Percentiles rank a stretch among this genome's conserved stretches.
Evolutionary conservation across 2,113 vertebrate genomes (phyloP).

Genomic region (Microtus pennsylvanicus): DNA sequence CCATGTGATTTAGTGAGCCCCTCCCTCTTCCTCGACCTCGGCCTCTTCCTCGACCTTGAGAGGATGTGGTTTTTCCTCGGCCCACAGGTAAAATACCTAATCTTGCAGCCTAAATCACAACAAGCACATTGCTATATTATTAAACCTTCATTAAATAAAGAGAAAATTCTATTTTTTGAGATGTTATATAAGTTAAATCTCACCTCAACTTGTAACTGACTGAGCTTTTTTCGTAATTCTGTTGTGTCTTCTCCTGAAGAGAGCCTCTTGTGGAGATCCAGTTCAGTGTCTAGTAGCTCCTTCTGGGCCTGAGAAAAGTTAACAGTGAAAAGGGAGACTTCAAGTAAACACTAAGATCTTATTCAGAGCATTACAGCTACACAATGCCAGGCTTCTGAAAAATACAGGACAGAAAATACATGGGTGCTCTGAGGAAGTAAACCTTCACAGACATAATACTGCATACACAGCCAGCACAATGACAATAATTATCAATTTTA

Average conservation of each 20-base stretch:
- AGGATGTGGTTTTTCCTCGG: slow-evolving; percentile 89
- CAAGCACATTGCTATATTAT: background rate
- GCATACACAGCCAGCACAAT: background rate
- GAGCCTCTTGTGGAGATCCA: slow-evolving; percentile 97
- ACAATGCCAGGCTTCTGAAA: background rate
- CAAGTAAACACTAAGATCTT: slow-evolving; percentile 51
- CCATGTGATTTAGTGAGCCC: slow-evolving; percentile 94
- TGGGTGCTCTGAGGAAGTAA: background rate
- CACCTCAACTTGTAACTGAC: slow-evolving; percentile 96
- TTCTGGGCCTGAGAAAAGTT: slow-evolving; percentile 92
- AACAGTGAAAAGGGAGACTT: slow-evolving; percentile 22
- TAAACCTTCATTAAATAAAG: background rate
- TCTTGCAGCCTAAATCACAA: slow-evolving; percentile 90
- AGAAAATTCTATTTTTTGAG: slow-evolving; percentile 45
- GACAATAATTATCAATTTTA: background rate
- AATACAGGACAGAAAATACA: slow-evolving; percentile 32
- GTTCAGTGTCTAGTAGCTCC: slow-evolving; percentile 95
- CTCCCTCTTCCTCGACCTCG: slow-evolving; percentile 91
- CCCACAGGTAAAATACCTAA: slow-evolving; percentile 93
- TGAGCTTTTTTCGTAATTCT: slow-evolving; percentile 96
- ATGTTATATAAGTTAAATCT: slow-evolving; percentile 54
- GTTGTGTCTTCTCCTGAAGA: slow-evolving; percentile 98
- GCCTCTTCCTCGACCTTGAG: slow-evolving; percentile 88
- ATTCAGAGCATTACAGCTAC: background rate
- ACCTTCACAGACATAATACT: background rate